A percentile compares a stretch with the other conserved stretches of the same genome.
Evolutionary conservation across 2,888 invertebrate species (phyloP).

Genomic region (Cephus pygmeus): DNA sequence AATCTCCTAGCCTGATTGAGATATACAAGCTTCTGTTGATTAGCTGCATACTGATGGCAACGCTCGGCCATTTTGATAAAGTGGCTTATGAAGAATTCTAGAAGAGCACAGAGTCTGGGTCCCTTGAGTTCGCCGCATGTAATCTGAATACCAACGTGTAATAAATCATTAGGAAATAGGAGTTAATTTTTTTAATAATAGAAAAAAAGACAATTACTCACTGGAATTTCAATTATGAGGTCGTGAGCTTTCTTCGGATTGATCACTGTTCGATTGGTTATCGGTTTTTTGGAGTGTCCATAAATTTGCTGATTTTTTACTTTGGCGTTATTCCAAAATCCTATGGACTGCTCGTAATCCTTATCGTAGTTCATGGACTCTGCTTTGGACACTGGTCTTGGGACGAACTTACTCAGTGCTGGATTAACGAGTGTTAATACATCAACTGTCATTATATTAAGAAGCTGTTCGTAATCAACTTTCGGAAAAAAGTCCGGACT

Average conservation of each 20-base stretch:
- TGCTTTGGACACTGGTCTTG: not conserved
- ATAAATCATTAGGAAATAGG: not conserved
- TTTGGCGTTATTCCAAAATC: conserved; percentile 46
- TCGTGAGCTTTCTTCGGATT: conserved; percentile 47
- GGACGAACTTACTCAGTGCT: conserved; percentile 13
- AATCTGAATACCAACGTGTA: conserved; percentile 43
- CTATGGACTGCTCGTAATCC: conserved; percentile 24
- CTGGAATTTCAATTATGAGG: conserved; percentile 58
- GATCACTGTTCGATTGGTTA: conserved; percentile 46
- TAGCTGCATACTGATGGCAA: conserved; percentile 73
- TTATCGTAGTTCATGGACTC: conserved; percentile 9
- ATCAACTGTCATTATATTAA: conserved; percentile 70
- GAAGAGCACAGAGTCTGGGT: conserved; percentile 72
- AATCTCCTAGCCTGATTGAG: conserved; percentile 78
- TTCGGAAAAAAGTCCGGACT: conserved; percentile 74
- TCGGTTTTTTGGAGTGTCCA: conserved; percentile 23
- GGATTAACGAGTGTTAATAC: conserved; percentile 49
- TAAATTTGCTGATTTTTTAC: conserved; percentile 29
- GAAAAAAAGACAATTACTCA: conserved; percentile 28
- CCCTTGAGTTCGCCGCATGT: conserved; percentile 68
- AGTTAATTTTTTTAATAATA: not conserved
- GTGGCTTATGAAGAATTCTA: conserved; percentile 79
- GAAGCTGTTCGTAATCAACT: conserved; percentile 72
- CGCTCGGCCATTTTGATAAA: conserved; percentile 78
- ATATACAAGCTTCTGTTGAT: conserved; percentile 74